Conservation (phyloP, 2,888 invertebrate genomes). For the Melanostoma scalare region DNA sequence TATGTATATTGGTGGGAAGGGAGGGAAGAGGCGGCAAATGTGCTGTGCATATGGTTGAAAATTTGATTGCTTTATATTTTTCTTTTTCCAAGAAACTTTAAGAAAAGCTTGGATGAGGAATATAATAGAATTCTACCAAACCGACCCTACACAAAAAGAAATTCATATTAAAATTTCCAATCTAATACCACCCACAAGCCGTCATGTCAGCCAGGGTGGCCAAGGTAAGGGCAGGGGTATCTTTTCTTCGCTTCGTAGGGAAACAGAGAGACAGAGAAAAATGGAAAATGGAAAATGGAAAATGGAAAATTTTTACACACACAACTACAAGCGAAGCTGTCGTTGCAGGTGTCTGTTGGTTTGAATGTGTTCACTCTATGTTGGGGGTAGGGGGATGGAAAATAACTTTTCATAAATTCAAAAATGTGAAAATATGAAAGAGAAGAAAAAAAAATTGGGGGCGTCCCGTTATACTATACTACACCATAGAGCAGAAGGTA, state of each 20-base stretch:
- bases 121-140: slow-evolving; percentile 49
- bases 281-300: slow-evolving; percentile 68
- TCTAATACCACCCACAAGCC: slow-evolving; percentile 62
- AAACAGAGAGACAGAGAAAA: slow-evolving; percentile 57
- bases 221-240: slow-evolving; percentile 7
- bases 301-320: slow-evolving; percentile 32
- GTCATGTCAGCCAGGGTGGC: background rate
- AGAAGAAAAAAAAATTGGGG: slow-evolving; percentile 67
- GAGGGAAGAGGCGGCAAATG: slow-evolving; percentile 19
- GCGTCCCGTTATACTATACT: slow-evolving; percentile 62
- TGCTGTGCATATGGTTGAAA: slow-evolving; percentile 63
- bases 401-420: slow-evolving; percentile 73
- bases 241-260: slow-evolving; percentile 26
- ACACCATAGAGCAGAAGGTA: slow-evolving; percentile 26
- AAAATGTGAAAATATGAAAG: slow-evolving; percentile 73
- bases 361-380: slow-evolving; percentile 27
- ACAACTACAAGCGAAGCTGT: slow-evolving; percentile 10
- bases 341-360: slow-evolving; percentile 68
- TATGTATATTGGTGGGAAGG: background rate
- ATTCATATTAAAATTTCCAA: slow-evolving; percentile 73
- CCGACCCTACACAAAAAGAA: slow-evolving; percentile 33
- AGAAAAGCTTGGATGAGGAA: slow-evolving; percentile 29
- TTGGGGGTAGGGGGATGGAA: background rate
- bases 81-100: slow-evolving; percentile 44
- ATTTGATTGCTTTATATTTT: background rate